Conservation (phyloP, 1,140 invertebrate species). For the Stenopsyche tienmushanensis region DNA sequence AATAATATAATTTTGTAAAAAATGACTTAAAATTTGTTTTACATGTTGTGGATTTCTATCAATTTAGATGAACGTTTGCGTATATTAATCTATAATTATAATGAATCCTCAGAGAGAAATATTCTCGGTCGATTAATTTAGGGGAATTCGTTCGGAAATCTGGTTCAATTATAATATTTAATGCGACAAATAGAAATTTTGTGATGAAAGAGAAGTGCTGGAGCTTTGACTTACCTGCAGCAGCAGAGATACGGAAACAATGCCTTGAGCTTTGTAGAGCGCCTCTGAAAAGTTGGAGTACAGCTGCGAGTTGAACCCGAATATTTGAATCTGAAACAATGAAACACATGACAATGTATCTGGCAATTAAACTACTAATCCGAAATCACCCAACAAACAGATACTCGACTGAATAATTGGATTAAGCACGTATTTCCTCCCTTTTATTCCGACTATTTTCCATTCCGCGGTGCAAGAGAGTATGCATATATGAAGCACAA, state of each 20-base stretch:
- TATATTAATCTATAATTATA: too few species aligned
- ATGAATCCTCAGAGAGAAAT: too few species aligned
- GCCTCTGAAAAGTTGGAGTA: slow-evolving; percentile 91
- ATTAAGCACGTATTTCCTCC: too few species aligned
- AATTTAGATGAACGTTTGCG: too few species aligned
- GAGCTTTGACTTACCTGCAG: slow-evolving; percentile 70
- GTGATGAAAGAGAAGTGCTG: background rate
- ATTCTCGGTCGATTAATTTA: background rate
- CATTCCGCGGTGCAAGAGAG: too few species aligned
- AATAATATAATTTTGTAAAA: too few species aligned
- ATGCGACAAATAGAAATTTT: background rate
- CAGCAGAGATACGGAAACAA: slow-evolving; percentile 84
- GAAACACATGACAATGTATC: slow-evolving; percentile 31
- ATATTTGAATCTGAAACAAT: slow-evolving; percentile 85
- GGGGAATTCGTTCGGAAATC: background rate
- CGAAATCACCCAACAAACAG: background rate
- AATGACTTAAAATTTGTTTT: too few species aligned
- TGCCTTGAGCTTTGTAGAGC: slow-evolving; percentile 82
- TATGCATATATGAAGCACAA: too few species aligned
- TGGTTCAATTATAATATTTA: background rate
- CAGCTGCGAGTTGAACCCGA: slow-evolving; percentile 90
- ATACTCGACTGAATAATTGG: too few species aligned
- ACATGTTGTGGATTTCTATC: too few species aligned
- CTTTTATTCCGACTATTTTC: too few species aligned
- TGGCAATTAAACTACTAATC: slow-evolving; percentile 21